Evolutionary conservation across 1,140 invertebrate species (phyloP).

Genomic region (Drosophila bifasciata): DNA sequence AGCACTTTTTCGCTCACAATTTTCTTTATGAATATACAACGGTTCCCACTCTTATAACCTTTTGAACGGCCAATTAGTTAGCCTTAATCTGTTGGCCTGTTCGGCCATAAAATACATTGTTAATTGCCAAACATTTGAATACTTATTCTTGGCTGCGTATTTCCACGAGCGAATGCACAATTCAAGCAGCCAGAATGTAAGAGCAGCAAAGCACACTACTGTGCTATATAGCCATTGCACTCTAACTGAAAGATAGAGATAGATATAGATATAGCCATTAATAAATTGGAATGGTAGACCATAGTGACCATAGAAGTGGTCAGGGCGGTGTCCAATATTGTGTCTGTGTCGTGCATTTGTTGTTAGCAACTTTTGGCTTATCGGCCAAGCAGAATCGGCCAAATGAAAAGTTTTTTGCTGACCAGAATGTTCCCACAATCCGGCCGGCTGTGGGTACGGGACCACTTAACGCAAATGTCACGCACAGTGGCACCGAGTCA

Average conservation of each 20-base stretch:
- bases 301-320: conserved; percentile 17
- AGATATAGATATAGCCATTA: conserved; percentile 45
- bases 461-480: conserved; percentile 80
- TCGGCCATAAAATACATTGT: conserved; percentile 53
- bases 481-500: conserved; percentile 72
- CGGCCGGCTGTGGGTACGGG: background rate
- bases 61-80: no score
- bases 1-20: no score
- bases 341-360: conserved; percentile 61
- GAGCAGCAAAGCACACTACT: background rate
- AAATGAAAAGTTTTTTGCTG: conserved; percentile 67
- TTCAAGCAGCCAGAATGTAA: conserved; percentile 17
- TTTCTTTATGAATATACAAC: no score
- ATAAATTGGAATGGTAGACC: no score
- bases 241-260: conserved; percentile 41
- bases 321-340: conserved; percentile 41
- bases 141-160: conserved; percentile 20
- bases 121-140: conserved; percentile 48
- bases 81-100: conserved; percentile 1
- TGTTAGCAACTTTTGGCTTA: conserved; percentile 59
- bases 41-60: no score
- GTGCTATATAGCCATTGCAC: conserved; percentile 56
- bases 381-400: conserved; percentile 50
- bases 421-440: conserved; percentile 22
- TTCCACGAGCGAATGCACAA: conserved; percentile 28